Evolutionary conservation across 1,140 invertebrate genomes (phyloP), one percentile per base, ranked within the genome.

Genomic region (Drosophila chauvacae): DNA sequence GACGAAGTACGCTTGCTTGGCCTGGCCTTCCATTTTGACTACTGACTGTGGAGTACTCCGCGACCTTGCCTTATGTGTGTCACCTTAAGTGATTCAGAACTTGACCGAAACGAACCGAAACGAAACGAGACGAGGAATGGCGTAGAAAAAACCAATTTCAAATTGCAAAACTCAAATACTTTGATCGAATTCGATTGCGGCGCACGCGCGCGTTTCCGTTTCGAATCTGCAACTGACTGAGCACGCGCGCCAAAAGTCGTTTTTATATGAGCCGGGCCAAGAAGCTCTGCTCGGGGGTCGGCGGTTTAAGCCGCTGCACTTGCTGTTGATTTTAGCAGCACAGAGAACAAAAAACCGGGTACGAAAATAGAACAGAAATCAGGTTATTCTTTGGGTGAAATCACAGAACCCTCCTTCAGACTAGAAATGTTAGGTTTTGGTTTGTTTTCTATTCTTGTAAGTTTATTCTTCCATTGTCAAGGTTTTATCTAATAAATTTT

Each of bases 1-100:
- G 51, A 90, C 87, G 69, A 90, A 90, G 82, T 86, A 91, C 79
- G 79, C 86, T 86, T 90, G 87, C 57, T 75, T 86, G 45, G 86
- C 86, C 63, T 90, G 85, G 75, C 85, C 85, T 90, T 90, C 85
- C 85, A 90, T 86, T 47, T 70, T 68, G 42, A 47, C 53, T 70
- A 26, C 61, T 42, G 41, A 30, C 18, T 56, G 23, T 58, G 14
- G 20, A 39, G 33, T 42, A 45, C 14, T 74, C 50, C 53, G 45
- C 51, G 65, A 79, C 79, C 83, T 86, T 88, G 85, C 60, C 51
- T 39, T 72, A 87, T 75, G 74, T 86, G 55, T 86, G 82, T 81
- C 82, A 85, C 81, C 77, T 23, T 20, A 70, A 48, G 64, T 78
- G 77, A 63, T 57, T 64, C 41, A 86, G 80, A 86, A 86, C 81